Conservation (phyloP, 2,797 vertebrate genomes). For the Notolepis coatsorum region DNA sequence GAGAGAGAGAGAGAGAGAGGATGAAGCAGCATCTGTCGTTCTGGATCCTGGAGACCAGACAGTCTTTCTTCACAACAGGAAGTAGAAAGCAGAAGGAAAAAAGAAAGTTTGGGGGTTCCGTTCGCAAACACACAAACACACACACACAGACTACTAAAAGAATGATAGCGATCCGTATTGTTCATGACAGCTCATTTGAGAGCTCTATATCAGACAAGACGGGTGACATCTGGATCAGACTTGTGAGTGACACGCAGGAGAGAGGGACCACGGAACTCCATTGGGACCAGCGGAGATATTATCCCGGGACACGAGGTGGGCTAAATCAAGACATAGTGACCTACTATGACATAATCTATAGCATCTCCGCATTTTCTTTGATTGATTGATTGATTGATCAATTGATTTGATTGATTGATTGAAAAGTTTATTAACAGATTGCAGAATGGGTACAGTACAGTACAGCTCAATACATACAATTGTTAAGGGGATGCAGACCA, state of each 20-base stretch:
- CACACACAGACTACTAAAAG: neutral
- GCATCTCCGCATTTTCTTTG: neutral
- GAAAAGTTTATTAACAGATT: no score
- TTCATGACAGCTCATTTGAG: neutral
- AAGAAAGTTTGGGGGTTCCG: constrained; percentile 15
- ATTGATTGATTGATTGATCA: no score
- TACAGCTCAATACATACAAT: no score
- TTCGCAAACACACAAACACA: neutral
- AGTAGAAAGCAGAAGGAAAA: constrained; percentile 73
- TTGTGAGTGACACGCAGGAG: neutral
- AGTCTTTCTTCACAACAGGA: constrained; percentile 46
- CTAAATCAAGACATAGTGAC: neutral
- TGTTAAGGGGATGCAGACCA: no score
- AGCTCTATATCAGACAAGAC: neutral
- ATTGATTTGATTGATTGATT: no score
- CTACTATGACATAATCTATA: neutral
- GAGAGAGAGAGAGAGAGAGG: neutral
- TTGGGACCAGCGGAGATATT: neutral
- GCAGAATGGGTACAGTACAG: no score
- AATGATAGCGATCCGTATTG: neutral
- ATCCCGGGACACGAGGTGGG: constrained; percentile 45
- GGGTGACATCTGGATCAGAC: neutral
- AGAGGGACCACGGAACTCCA: neutral
- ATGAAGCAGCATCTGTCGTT: neutral
- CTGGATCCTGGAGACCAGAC: neutral